These are phyloP conservation scores for Pteria penguin DNA, from an alignment of 2,888 invertebrate genomes.

Conservation along the genomic window DNA sequence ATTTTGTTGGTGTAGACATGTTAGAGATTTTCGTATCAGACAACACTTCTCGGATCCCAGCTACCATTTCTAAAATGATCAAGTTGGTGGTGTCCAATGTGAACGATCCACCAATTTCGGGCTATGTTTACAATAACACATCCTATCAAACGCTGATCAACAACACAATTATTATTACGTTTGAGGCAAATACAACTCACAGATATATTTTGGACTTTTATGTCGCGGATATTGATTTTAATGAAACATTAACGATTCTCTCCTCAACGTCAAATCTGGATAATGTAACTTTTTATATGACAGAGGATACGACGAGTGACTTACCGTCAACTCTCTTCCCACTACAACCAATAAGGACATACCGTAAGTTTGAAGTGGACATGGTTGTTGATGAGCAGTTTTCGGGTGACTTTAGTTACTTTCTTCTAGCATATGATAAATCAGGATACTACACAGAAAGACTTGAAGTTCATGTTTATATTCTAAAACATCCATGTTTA, in stretches of 20 bases:
- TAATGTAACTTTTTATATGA: constrained; percentile 2
- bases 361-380: constrained; percentile 1
- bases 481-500: constrained; percentile 19
- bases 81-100: constrained; percentile 1
- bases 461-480: constrained; percentile 13
- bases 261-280: background rate
- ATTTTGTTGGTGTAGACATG: constrained; percentile 45
- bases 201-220: constrained; percentile 9
- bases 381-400: constrained; percentile 7
- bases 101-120: constrained; percentile 33
- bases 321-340: background rate
- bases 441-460: constrained; percentile 3
- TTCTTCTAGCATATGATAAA: constrained; percentile 12
- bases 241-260: constrained; percentile 18
- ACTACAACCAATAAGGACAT: background rate
- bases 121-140: constrained; percentile 26
- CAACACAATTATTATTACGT: constrained; percentile 1
- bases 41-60: background rate
- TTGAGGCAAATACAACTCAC: constrained; percentile 23
- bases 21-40: constrained; percentile 20
- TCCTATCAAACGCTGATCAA: constrained; percentile 9
- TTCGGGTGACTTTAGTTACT: constrained; percentile 13
- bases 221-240: constrained; percentile 26
- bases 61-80: background rate
- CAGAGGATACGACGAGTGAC: background rate